phyloP scores from a whole-genome alignment of 2,888 invertebrate species.

The Cosmorhoe ocellata region DNA sequence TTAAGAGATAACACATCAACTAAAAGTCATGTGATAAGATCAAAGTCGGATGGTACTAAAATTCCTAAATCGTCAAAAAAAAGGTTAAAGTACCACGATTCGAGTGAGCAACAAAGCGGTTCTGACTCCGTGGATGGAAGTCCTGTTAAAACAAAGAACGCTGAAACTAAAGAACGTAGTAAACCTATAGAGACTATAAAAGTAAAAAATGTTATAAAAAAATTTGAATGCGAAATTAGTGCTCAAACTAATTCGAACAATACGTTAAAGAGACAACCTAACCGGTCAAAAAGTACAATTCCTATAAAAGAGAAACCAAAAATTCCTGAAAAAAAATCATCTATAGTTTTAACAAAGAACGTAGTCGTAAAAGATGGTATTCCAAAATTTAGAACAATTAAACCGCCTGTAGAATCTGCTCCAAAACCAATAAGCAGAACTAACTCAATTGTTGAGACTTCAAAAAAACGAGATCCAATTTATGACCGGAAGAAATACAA shows the following conservation, averaged over 20 bases:
- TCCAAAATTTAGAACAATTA: conserved; percentile 76
- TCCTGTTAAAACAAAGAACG: conserved; percentile 46
- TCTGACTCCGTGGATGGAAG: conserved; percentile 71
- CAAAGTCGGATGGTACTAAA: conserved; percentile 75
- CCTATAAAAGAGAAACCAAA: conserved; percentile 78
- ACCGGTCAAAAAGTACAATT: conserved; percentile 52
- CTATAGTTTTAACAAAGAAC: conserved; percentile 78
- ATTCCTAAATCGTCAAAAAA: conserved; percentile 71
- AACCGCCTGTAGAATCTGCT: conserved; percentile 48
- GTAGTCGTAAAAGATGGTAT: conserved; percentile 78
- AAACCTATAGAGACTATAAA: conserved; percentile 50
- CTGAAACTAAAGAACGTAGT: conserved; percentile 41
- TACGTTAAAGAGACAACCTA: conserved; percentile 68
- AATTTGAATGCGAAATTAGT: conserved; percentile 76
- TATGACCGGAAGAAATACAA: conserved; percentile 73
- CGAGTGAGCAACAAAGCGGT: conserved; percentile 64
- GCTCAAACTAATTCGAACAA: conserved; percentile 57
- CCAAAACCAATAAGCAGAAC: conserved; percentile 41
- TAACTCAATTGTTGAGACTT: conserved; percentile 35
- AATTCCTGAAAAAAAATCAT: conserved; percentile 83
- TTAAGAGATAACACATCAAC: conserved; percentile 52
- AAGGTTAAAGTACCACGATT: conserved; percentile 62
- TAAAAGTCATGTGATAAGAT: conserved; percentile 67
- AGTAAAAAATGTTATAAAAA: conserved; percentile 74
- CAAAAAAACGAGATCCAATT: conserved; percentile 63